These are phyloP conservation scores for Conistra vaccinii DNA, from an alignment of 2,888 invertebrate genomes.

Conservation along the genomic window DNA sequence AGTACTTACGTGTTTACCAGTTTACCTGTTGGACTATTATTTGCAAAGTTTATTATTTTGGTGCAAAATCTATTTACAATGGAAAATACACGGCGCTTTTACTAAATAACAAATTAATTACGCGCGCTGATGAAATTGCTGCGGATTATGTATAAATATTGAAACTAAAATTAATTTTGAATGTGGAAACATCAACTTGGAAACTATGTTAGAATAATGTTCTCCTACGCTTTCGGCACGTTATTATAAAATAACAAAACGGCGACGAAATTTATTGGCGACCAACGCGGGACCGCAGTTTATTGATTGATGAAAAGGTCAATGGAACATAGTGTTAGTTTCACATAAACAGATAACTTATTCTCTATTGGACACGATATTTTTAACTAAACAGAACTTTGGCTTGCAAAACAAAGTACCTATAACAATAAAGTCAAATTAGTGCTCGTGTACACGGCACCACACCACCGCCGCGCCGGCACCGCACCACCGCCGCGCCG, in stretches of 20 bases:
- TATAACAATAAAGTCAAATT: not conserved
- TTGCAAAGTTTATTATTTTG: conserved; percentile 3
- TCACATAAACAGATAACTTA: not conserved
- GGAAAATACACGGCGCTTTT: conserved; percentile 4
- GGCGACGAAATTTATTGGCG: not conserved
- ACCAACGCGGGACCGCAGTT: not conserved
- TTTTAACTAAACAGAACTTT: too few relatives aligned
- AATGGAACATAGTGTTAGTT: too few relatives aligned
- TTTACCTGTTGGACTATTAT: not conserved
- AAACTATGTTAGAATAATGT: conserved; percentile 7
- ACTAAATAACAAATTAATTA: conserved; percentile 17
- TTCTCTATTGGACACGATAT: not conserved
- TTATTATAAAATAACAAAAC: not conserved
- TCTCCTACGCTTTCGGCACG: not conserved
- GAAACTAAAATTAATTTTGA: conserved; percentile 14
- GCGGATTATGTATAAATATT: not conserved
- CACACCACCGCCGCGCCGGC: too few relatives aligned
- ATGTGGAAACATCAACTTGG: not conserved
- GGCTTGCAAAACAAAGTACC: not conserved
- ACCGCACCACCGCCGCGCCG: too few relatives aligned
- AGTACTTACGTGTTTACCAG: not conserved
- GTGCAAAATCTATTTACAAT: conserved; percentile 4
- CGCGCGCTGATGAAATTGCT: conserved; percentile 13
- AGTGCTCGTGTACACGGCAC: too few relatives aligned
- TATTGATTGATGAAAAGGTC: not conserved